Evolutionary conservation across 2,113 vertebrate genomes (phyloP).

Genomic region (Cebidichthys violaceus): DNA sequence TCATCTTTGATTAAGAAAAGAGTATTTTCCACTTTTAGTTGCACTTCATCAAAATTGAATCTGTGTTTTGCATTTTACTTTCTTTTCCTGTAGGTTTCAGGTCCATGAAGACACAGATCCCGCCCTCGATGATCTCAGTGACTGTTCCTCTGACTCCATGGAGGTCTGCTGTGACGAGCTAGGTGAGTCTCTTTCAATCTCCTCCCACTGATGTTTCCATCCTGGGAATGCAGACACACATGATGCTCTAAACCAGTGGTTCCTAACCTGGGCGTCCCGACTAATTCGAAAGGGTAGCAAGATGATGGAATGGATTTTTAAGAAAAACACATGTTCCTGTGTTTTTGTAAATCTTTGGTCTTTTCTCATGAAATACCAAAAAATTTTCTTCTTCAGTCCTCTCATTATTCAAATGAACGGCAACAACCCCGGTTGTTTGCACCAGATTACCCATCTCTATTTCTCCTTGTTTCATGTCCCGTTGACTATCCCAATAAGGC

Average conservation of each 20-base stretch:
- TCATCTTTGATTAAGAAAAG: not conserved
- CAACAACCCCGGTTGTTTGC: not conserved
- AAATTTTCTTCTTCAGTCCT: not conserved
- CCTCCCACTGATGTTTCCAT: not conserved
- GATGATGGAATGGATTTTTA: not conserved
- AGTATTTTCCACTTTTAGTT: not conserved
- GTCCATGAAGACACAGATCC: slow-evolving; percentile 69
- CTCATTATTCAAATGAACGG: too few relatives aligned
- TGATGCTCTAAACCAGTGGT: not conserved
- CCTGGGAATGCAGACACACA: not conserved
- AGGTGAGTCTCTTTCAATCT: slow-evolving; percentile 68
- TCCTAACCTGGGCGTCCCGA: not conserved
- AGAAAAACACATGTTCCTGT: not conserved
- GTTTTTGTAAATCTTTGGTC: not conserved
- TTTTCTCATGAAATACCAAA: not conserved
- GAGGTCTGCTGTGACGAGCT: slow-evolving; percentile 83
- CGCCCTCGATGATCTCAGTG: slow-evolving; percentile 82
- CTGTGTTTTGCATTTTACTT: not conserved
- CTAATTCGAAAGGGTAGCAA: not conserved
- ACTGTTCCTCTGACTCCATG: slow-evolving; percentile 84
- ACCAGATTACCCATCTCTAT: not conserved
- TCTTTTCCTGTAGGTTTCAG: slow-evolving; percentile 70
- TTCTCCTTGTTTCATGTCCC: not conserved
- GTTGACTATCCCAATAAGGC: not conserved
- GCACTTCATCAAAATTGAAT: not conserved